Conservation (phyloP, 2,113 vertebrate genomes). For the Scatophagus argus region DNA sequence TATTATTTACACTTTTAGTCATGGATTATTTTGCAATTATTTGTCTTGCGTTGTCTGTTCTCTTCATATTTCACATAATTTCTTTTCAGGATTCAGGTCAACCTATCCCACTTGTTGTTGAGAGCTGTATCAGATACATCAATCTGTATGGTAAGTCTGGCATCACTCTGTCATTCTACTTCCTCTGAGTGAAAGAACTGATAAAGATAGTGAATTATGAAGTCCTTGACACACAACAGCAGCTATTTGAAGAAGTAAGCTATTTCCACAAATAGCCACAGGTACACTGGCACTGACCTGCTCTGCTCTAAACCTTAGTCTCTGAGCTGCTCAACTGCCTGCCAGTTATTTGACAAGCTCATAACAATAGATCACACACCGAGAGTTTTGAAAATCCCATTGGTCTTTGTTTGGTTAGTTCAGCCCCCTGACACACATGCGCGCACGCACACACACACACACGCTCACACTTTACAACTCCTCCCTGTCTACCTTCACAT, state of each 20-base stretch:
- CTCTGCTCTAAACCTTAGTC: slow-evolving; percentile 22
- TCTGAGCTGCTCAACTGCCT: slow-evolving; percentile 46
- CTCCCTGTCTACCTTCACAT: slow-evolving; percentile 73
- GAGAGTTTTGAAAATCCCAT: slow-evolving; percentile 52
- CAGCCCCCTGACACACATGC: too few species aligned
- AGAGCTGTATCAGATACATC: slow-evolving; percentile 97
- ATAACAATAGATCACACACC: slow-evolving; percentile 64
- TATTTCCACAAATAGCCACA: slow-evolving; percentile 52
- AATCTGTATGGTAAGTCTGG: slow-evolving; percentile 93
- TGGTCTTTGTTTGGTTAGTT: slow-evolving; percentile 58
- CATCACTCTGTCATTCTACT: neutral
- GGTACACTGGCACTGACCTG: slow-evolving; percentile 45
- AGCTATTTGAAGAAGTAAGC: slow-evolving; percentile 31
- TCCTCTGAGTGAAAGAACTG: slow-evolving; percentile 28
- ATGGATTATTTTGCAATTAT: neutral
- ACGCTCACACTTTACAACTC: slow-evolving; percentile 37
- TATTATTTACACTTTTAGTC: neutral
- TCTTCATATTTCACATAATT: neutral
- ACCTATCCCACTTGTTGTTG: slow-evolving; percentile 96
- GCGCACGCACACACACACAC: too few species aligned
- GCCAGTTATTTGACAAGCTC: slow-evolving; percentile 51
- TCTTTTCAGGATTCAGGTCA: slow-evolving; percentile 84
- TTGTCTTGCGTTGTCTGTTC: neutral
- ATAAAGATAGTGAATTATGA: neutral
- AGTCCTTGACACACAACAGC: slow-evolving; percentile 38